Conservation (phyloP, 2,888 invertebrate genomes). For the Cabera pusaria region DNA sequence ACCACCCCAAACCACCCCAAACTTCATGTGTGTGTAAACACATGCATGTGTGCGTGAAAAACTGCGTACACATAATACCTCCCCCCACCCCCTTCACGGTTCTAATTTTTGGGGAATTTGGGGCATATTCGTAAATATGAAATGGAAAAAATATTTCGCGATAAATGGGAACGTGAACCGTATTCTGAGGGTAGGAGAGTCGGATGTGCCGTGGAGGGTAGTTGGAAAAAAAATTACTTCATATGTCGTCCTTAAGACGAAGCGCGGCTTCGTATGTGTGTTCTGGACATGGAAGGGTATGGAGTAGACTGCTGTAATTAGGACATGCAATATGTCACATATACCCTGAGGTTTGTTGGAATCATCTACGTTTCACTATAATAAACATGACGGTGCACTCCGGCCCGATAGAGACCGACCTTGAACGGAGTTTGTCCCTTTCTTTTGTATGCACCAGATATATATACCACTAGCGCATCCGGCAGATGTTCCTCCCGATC, state of each 20-base stretch:
- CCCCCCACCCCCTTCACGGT: conserved; percentile 77
- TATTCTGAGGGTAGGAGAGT: conserved; percentile 46
- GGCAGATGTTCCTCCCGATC: too few species aligned
- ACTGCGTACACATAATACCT: conserved; percentile 60
- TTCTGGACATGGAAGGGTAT: conserved; percentile 48
- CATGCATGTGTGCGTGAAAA: conserved; percentile 53
- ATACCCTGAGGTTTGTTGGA: too few species aligned
- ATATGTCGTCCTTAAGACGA: conserved; percentile 84
- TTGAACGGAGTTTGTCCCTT: too few species aligned
- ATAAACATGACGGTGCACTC: too few species aligned
- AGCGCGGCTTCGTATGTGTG: conserved; percentile 82
- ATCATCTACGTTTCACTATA: too few species aligned
- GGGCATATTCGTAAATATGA: conserved; percentile 85
- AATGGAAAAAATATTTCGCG: conserved; percentile 83
- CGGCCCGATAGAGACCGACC: too few species aligned
- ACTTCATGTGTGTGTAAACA: conserved; percentile 20
- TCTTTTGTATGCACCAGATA: too few species aligned
- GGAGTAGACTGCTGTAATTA: conserved; percentile 43
- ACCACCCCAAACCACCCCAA: conserved; percentile 34
- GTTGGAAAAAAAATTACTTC: conserved; percentile 83
- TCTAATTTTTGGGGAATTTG: conserved; percentile 85
- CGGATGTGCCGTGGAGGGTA: conserved; percentile 42
- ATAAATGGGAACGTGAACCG: conserved; percentile 46
- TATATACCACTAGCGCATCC: too few species aligned
- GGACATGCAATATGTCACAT: too few species aligned